These are phyloP conservation scores for Trissonchulus latispiculum DNA, from an alignment of 2,888 invertebrate species.

Conservation along the genomic window DNA sequence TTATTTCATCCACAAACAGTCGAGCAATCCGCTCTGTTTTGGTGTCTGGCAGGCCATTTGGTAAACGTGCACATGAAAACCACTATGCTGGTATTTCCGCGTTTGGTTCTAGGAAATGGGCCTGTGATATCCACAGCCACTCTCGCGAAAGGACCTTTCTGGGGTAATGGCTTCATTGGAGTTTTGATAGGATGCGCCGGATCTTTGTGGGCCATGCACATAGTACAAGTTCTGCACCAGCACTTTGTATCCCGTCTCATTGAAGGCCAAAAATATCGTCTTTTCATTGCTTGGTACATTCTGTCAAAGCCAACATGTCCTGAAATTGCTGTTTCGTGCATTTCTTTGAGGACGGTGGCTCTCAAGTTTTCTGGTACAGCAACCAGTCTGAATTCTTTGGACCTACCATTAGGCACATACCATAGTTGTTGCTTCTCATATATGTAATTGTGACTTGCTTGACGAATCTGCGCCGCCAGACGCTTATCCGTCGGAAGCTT, in stretches of 20 bases:
- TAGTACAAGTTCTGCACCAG: neutral
- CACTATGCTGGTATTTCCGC: neutral
- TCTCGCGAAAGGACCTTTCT: neutral
- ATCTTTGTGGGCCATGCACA: neutral
- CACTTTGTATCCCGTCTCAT: neutral
- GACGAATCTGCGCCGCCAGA: neutral
- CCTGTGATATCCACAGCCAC: neutral
- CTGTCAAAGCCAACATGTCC: conserved; percentile 3
- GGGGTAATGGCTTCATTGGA: neutral
- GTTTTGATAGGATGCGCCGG: neutral
- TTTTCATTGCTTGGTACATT: neutral
- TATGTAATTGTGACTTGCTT: neutral
- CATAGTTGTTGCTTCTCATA: neutral
- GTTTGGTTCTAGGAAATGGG: neutral
- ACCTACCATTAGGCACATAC: neutral
- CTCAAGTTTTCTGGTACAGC: neutral
- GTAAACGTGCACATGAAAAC: neutral
- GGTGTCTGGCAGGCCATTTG: neutral
- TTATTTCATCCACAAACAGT: neutral
- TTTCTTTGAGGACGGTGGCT: neutral
- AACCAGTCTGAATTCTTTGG: neutral
- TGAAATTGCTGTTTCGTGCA: neutral
- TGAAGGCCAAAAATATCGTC: neutral
- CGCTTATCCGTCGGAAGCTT: neutral
- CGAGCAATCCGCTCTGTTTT: neutral